Conservation (phyloP, 1,140 invertebrate genomes). For the Eufriesea mexicana region DNA sequence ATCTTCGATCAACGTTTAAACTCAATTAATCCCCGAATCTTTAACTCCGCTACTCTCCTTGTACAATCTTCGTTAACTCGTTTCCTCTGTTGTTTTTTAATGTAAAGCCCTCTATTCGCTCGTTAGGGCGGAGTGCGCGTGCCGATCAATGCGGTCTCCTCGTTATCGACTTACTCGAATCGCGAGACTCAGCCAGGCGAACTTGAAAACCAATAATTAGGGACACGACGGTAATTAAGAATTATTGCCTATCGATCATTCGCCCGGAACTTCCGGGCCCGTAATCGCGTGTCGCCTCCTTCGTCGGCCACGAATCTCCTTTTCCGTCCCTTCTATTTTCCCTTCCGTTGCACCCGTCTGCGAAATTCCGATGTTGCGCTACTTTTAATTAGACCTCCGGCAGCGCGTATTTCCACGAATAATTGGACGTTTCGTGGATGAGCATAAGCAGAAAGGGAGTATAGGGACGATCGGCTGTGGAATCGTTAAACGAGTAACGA, state of each 20-base stretch:
- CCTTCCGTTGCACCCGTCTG: neutral
- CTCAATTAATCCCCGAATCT: too few species aligned
- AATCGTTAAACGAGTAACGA: neutral
- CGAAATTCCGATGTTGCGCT: neutral
- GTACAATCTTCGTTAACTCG: neutral
- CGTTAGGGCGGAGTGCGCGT: slow-evolving; percentile 9
- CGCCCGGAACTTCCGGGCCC: neutral
- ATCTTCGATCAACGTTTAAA: too few species aligned
- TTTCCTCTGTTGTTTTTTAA: neutral
- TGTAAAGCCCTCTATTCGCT: neutral
- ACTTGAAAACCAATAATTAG: slow-evolving; percentile 63
- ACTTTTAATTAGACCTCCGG: slow-evolving; percentile 1
- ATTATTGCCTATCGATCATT: slow-evolving; percentile 62
- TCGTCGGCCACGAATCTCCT: neutral
- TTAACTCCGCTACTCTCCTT: too few species aligned
- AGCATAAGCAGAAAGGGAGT: neutral
- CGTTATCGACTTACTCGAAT: slow-evolving; percentile 39
- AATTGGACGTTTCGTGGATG: neutral
- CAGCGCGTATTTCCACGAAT: neutral
- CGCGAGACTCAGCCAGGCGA: neutral
- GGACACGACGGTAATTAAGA: slow-evolving; percentile 65
- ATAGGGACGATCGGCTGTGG: neutral
- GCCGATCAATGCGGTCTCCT: slow-evolving; percentile 10
- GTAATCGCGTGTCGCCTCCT: neutral
- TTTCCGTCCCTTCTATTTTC: neutral